Conservation (phyloP, 2,888 invertebrate genomes). For the Drosophila tanythrix region DNA sequence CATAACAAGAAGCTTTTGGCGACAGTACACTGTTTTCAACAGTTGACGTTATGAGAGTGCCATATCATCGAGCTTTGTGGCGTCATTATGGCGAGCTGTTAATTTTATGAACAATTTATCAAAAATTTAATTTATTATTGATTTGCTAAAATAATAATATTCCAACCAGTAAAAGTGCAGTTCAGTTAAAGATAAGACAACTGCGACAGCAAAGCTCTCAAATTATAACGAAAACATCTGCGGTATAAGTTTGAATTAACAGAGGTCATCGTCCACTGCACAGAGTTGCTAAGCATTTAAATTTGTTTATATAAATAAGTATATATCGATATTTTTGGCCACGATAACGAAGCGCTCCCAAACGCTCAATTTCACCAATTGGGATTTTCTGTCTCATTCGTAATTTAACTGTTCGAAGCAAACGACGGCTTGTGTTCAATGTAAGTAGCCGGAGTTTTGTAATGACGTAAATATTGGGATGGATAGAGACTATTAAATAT, state of each 20-base stretch:
- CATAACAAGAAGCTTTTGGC: not conserved
- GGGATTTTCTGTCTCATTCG: slow-evolving; percentile 64
- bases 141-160: not conserved
- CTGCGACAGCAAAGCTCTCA: too few relatives aligned
- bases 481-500: slow-evolving; percentile 36
- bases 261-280: not conserved
- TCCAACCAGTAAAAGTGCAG: not conserved
- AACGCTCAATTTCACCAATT: slow-evolving; percentile 31
- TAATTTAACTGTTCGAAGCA: slow-evolving; percentile 59
- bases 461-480: slow-evolving; percentile 69
- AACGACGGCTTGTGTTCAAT: slow-evolving; percentile 80
- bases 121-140: not conserved
- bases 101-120: not conserved
- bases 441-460: slow-evolving; percentile 75
- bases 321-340: slow-evolving; percentile 23
- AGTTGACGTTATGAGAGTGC: not conserved
- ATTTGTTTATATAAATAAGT: not conserved
- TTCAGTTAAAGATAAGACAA: not conserved
- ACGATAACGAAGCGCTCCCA: slow-evolving; percentile 7
- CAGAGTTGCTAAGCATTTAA: not conserved
- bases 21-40: not conserved
- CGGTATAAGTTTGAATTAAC: not conserved
- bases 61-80: slow-evolving; percentile 3
- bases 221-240: not conserved
- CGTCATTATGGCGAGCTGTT: not conserved